Conservation (phyloP, 1,140 invertebrate species). For the Lithobius niger region DNA sequence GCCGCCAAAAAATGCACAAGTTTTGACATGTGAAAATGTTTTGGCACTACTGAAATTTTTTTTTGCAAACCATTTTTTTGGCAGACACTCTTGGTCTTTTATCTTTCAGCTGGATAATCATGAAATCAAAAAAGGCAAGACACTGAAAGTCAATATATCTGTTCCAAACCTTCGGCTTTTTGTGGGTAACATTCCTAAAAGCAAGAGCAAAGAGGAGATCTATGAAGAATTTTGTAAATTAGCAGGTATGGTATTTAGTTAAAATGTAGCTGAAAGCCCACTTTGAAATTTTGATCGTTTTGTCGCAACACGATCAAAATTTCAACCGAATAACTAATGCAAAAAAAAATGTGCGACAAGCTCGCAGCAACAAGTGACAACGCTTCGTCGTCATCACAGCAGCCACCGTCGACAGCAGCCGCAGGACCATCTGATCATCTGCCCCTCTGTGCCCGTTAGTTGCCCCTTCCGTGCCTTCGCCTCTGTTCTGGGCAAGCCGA, state of each 20-base stretch:
- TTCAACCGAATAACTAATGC: too few species aligned
- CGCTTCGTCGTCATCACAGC: too few species aligned
- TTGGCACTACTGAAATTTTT: background rate
- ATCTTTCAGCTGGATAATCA: conserved; percentile 96
- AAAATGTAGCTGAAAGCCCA: background rate
- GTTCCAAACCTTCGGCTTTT: conserved; percentile 99
- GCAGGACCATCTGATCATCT: too few species aligned
- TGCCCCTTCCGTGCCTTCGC: too few species aligned
- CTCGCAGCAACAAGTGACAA: conserved; percentile 1
- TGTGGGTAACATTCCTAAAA: conserved; percentile 99
- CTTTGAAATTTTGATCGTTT: conserved; percentile 1
- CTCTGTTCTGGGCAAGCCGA: too few species aligned
- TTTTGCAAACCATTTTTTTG: conserved; percentile 6
- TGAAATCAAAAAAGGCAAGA: conserved; percentile 98
- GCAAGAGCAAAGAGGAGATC: conserved; percentile 99
- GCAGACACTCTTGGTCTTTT: conserved; percentile 31
- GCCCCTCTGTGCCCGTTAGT: too few species aligned
- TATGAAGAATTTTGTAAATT: conserved; percentile 99
- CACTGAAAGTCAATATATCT: conserved; percentile 99
- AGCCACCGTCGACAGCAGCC: too few species aligned
- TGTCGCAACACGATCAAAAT: conserved; percentile 2
- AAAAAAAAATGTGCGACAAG: background rate
- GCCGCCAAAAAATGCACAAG: too few species aligned
- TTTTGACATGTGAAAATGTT: background rate
- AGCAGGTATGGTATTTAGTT: conserved; percentile 60